Conservation (phyloP, 2,113 vertebrate species). For the Sigmodon hispidus region DNA sequence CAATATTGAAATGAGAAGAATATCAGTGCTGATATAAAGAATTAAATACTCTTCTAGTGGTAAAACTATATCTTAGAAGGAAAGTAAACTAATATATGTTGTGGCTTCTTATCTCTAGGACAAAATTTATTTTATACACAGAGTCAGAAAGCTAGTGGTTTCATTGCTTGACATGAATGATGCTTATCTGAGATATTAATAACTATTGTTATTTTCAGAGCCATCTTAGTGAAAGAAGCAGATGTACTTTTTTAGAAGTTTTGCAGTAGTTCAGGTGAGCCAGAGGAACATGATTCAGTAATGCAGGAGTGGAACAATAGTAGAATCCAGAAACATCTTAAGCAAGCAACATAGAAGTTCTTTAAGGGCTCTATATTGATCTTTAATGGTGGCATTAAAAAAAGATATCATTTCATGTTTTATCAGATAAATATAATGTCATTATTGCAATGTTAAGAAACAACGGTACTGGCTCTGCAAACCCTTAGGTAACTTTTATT, state of each 20-base stretch:
- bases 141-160: neutral
- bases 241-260: neutral
- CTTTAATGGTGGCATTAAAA: neutral
- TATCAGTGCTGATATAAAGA: neutral
- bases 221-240: neutral
- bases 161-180: neutral
- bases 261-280: neutral
- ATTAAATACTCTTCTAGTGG: neutral
- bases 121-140: neutral
- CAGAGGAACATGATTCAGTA: neutral
- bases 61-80: neutral
- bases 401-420: neutral
- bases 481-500: neutral
- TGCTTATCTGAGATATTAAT: neutral
- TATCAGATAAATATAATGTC: neutral
- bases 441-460: accelerated
- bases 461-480: neutral
- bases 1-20: neutral
- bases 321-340: neutral
- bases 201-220: neutral
- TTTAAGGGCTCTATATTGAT: neutral
- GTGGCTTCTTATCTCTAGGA: neutral
- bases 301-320: neutral
- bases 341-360: neutral
- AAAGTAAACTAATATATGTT: neutral